A percentile compares a stretch with the other conserved stretches of the same genome.
Conservation (phyloP, 2,797 vertebrate species). For the Ambastaia sidthimunki region DNA sequence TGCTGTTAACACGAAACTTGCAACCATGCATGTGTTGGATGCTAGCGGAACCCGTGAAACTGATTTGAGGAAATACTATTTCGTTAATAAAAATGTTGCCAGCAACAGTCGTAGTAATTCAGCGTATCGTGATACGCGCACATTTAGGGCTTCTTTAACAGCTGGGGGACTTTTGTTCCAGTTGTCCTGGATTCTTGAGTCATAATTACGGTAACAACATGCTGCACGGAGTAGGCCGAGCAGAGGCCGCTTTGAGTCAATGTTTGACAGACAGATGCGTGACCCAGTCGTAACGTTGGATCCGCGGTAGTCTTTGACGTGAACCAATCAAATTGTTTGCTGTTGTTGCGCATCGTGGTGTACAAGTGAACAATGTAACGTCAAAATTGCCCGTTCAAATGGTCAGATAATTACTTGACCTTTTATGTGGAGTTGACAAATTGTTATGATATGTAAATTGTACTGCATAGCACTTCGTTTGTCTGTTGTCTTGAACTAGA, state of each 20-base stretch:
- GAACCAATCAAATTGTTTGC: constrained; percentile 49
- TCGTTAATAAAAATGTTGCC: neutral
- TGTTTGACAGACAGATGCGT: constrained; percentile 33
- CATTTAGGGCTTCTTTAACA: neutral
- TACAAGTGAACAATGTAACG: constrained; percentile 55
- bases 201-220: constrained; percentile 31
- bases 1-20: constrained; percentile 57
- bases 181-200: constrained; percentile 34
- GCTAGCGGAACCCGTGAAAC: constrained; percentile 3
- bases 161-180: constrained; percentile 30
- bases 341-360: constrained; percentile 43
- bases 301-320: constrained; percentile 1
- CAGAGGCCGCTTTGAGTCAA: constrained; percentile 53
- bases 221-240: constrained; percentile 55
- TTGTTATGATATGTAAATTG: neutral
- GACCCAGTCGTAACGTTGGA: constrained; percentile 42
- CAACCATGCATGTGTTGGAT: constrained; percentile 40
- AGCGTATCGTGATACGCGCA: neutral
- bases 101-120: fast-evolving
- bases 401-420: neutral
- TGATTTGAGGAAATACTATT: neutral
- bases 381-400: constrained; percentile 12
- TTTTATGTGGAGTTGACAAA: neutral
- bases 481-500: neutral
- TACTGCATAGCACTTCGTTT: neutral